A percentile compares a stretch with the other conserved stretches of the same genome.
phyloP scores from a whole-genome alignment of 1,140 invertebrate species.

The Drosophila chauvacae region DNA sequence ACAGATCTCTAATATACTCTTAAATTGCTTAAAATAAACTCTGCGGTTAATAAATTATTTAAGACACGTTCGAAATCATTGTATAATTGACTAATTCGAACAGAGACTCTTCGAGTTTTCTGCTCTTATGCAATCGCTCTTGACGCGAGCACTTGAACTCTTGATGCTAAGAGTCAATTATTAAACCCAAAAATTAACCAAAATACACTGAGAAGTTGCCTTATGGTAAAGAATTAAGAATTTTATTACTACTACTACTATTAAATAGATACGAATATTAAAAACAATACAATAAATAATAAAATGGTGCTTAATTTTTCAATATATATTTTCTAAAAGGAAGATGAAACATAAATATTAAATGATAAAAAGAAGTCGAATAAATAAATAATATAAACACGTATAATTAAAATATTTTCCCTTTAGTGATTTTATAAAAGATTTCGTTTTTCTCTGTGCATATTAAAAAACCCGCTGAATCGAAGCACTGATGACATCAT shows the following conservation, averaged over 20 bases:
- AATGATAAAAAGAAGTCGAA: no score
- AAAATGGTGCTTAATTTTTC: background rate
- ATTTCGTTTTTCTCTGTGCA: background rate
- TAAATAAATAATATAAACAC: background rate
- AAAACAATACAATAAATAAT: no score
- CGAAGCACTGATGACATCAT: constrained; percentile 54
- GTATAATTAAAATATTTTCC: background rate
- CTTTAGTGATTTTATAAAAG: no score
- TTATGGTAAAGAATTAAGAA: no score
- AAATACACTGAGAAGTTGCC: background rate
- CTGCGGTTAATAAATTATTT: constrained; percentile 5
- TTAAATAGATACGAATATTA: no score
- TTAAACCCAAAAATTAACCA: background rate
- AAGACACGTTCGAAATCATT: background rate
- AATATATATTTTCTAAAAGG: background rate
- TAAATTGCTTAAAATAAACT: background rate
- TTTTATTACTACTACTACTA: no score
- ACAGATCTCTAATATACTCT: background rate
- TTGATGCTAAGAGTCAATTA: constrained; percentile 13
- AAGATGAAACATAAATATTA: no score
- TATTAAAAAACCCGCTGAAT: constrained; percentile 17
- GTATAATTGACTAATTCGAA: background rate
- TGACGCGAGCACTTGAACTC: constrained; percentile 19
- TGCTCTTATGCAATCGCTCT: constrained; percentile 14
- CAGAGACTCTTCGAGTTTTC: constrained; percentile 1